These are phyloP conservation scores for Entomobrya proxima DNA, from an alignment of 2,888 invertebrate genomes.

Conservation along the genomic window DNA sequence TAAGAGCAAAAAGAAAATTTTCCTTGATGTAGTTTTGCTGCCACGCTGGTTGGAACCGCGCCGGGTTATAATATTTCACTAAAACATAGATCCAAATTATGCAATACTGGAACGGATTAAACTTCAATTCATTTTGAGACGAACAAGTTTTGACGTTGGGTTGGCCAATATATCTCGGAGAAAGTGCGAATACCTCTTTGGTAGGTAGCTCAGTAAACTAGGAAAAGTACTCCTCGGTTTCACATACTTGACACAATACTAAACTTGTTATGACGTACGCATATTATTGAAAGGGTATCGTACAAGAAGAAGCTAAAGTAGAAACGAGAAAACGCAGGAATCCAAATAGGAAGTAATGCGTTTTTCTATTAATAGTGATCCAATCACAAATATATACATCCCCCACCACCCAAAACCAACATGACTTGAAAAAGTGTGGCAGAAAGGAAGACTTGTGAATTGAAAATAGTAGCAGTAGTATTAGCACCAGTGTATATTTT, in stretches of 20 bases:
- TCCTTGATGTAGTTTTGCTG: not conserved
- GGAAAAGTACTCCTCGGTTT: too few relatives aligned
- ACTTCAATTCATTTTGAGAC: too few relatives aligned
- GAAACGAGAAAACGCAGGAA: not conserved
- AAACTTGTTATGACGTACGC: conserved; percentile 11
- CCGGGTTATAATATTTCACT: not conserved
- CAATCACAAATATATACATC: not conserved
- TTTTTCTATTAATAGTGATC: conserved; percentile 22
- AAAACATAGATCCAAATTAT: not conserved
- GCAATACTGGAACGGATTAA: too few relatives aligned
- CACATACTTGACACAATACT: not conserved
- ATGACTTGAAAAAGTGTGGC: not conserved
- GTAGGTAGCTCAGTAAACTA: too few relatives aligned
- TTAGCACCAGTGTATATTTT: not conserved
- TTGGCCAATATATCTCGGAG: too few relatives aligned
- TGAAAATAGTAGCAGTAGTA: not conserved
- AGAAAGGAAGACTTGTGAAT: conserved; percentile 6
- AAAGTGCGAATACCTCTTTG: too few relatives aligned
- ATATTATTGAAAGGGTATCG: not conserved
- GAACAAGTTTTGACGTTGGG: too few relatives aligned
- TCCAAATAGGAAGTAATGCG: conserved; percentile 9
- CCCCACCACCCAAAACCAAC: not conserved
- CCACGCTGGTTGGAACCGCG: not conserved
- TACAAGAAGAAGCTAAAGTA: not conserved
- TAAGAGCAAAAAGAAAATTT: not conserved